Conservation (phyloP, 2,797 vertebrate species). For the Coranthus polyacanthus region DNA sequence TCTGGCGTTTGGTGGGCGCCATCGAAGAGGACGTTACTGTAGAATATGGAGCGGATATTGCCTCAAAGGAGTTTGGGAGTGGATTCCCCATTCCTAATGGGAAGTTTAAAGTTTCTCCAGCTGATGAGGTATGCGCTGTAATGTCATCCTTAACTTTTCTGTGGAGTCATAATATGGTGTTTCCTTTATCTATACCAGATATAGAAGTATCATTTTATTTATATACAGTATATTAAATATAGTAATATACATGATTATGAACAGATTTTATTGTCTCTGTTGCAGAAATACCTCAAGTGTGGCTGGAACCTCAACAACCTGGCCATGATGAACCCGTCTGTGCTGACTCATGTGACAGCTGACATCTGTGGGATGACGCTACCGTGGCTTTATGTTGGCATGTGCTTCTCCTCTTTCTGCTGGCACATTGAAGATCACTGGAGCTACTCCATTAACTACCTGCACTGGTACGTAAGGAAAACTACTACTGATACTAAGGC, state of each 20-base stretch:
- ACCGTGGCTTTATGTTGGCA: constrained; percentile 97
- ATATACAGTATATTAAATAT: background rate
- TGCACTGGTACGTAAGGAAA: constrained; percentile 89
- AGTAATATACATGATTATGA: too few species aligned
- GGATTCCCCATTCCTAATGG: constrained; percentile 95
- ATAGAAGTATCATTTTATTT: too few species aligned
- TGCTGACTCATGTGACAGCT: constrained; percentile 95
- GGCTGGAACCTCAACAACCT: constrained; percentile 99
- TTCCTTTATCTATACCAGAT: too few species aligned
- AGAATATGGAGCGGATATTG: constrained; percentile 97
- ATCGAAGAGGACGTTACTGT: constrained; percentile 98
- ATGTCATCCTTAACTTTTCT: background rate
- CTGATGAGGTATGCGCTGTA: constrained; percentile 89
- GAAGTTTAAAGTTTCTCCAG: constrained; percentile 90
- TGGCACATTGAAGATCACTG: constrained; percentile 99
- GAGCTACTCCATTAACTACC: constrained; percentile 99
- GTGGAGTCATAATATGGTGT: too few species aligned
- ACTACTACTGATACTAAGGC: background rate
- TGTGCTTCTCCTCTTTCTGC: constrained; percentile 99
- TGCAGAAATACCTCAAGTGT: constrained; percentile 93
- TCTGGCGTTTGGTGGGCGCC: constrained; percentile 96
- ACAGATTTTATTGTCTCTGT: constrained; percentile 1
- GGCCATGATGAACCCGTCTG: constrained; percentile 97
- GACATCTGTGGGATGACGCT: constrained; percentile 99
- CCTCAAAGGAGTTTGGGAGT: constrained; percentile 97